Evolutionary conservation across 2,113 vertebrate genomes (phyloP).

Genomic region (Numenius arquata): DNA sequence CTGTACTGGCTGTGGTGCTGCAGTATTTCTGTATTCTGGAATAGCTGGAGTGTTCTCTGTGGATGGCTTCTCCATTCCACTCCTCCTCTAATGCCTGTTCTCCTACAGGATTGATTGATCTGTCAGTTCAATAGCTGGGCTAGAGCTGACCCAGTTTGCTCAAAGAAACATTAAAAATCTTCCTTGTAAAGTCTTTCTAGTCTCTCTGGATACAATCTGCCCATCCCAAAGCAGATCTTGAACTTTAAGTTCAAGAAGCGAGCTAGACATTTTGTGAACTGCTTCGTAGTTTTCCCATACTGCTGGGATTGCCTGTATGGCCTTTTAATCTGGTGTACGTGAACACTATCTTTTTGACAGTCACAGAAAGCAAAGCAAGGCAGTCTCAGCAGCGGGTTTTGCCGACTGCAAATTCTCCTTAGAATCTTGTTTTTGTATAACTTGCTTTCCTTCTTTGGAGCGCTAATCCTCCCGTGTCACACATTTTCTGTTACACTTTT

Average conservation of each 20-base stretch:
- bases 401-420: not conserved
- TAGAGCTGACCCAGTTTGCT: not conserved
- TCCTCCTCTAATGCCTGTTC: not conserved
- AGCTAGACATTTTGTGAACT: not conserved
- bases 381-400: not conserved
- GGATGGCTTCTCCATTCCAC: not conserved
- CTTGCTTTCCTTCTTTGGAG: not conserved
- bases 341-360: not conserved
- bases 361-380: not conserved
- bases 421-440: not conserved
- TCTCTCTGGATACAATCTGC: not conserved
- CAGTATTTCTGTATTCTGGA: not conserved
- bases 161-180: not conserved
- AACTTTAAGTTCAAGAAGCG: not conserved
- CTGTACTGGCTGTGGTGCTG: not conserved
- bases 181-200: not conserved
- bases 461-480: constrained; percentile 8
- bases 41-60: not conserved
- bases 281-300: not conserved
- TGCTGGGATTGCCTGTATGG: not conserved
- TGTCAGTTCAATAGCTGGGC: not conserved
- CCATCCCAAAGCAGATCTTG: not conserved
- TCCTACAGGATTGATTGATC: not conserved
- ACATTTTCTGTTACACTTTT: constrained; percentile 41
- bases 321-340: not conserved